Percentiles rank a stretch among this genome's conserved stretches.
phyloP scores from a whole-genome alignment of 2,888 invertebrate genomes.

The Cyaniris semiargus region DNA sequence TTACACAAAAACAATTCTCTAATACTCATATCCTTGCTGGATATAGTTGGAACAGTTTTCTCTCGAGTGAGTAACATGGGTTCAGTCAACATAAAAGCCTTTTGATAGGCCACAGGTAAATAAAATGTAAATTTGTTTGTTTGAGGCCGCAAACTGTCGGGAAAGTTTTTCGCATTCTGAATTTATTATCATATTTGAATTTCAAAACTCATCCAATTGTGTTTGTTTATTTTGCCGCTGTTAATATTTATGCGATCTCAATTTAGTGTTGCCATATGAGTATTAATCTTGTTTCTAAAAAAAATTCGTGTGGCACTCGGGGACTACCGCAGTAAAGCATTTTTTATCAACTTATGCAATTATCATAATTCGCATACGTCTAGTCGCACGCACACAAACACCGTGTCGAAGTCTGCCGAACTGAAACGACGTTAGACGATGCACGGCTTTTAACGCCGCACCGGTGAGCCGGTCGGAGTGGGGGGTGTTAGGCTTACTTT shows the following conservation, averaged over 20 bases:
- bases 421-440: too few species aligned
- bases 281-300: neutral
- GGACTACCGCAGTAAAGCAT: too few species aligned
- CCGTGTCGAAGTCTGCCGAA: too few species aligned
- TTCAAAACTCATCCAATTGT: neutral
- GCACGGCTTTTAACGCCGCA: too few species aligned
- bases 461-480: too few species aligned
- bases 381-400: too few species aligned
- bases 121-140: slow-evolving; percentile 21
- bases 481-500: too few species aligned
- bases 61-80: neutral
- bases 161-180: neutral
- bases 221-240: neutral
- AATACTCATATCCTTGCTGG: neutral
- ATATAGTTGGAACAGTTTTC: neutral
- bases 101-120: slow-evolving; percentile 18
- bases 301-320: too few species aligned
- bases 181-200: slow-evolving; percentile 18
- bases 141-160: slow-evolving; percentile 17
- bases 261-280: neutral
- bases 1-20: neutral
- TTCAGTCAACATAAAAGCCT: slow-evolving; percentile 1
- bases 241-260: neutral
- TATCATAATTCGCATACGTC: too few species aligned
- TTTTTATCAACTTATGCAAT: too few species aligned